phyloP scores from a whole-genome alignment of 2,888 invertebrate genomes.

The Apamea monoglypha region DNA sequence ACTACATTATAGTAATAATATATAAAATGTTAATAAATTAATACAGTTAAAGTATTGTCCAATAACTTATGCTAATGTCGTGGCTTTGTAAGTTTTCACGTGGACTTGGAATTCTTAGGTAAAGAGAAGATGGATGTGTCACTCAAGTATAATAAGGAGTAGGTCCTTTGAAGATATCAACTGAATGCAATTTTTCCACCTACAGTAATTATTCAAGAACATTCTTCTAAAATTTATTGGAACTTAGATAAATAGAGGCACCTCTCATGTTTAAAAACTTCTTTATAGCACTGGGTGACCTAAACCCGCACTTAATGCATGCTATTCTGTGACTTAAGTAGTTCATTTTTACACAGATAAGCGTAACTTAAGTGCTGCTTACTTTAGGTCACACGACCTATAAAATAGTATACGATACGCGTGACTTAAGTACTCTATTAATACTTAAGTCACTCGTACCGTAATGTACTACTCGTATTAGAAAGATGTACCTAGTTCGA shows the following conservation, averaged over 20 bases:
- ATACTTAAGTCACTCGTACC: too few species aligned
- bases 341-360: too few species aligned
- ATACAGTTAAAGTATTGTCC: conserved; percentile 68
- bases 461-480: too few species aligned
- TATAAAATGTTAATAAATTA: conserved; percentile 74
- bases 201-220: too few species aligned
- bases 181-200: background rate
- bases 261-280: background rate
- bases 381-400: too few species aligned
- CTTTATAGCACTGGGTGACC: too few species aligned
- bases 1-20: conserved; percentile 43
- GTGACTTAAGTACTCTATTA: background rate
- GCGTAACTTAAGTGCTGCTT: too few species aligned
- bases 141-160: conserved; percentile 13
- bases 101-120: conserved; percentile 44
- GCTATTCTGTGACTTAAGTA: too few species aligned
- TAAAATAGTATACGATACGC: background rate
- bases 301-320: too few species aligned
- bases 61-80: conserved; percentile 56
- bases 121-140: conserved; percentile 42
- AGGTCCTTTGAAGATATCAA: background rate
- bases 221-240: background rate
- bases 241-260: background rate
- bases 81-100: conserved; percentile 39
- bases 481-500: background rate